Percentiles rank a stretch among this genome's conserved stretches.
Evolutionary conservation across 2,113 vertebrate genomes (phyloP).

Genomic region (Microtus richardsoni): DNA sequence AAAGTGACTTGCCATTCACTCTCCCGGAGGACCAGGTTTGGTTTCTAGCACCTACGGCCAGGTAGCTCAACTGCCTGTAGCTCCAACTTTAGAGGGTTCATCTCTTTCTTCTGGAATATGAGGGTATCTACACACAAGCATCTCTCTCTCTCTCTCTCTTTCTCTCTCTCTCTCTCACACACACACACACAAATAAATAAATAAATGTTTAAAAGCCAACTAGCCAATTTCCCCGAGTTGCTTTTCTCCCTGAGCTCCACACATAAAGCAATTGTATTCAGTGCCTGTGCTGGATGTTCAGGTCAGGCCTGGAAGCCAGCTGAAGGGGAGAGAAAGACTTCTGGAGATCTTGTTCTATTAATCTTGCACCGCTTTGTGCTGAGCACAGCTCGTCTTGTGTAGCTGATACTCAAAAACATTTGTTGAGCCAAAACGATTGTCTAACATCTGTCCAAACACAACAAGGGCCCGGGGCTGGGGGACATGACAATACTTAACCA

Average conservation of each 20-base stretch:
- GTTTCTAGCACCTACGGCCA: neutral
- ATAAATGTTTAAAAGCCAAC: neutral
- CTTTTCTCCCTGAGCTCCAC: constrained; percentile 11
- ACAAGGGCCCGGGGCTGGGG: neutral
- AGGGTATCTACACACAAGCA: neutral
- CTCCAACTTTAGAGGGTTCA: neutral
- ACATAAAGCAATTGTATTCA: neutral
- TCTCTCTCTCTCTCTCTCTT: neutral
- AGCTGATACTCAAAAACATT: neutral
- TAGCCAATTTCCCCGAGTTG: neutral
- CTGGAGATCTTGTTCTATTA: neutral
- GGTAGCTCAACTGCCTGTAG: neutral
- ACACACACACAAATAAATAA: neutral
- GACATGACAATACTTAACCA: neutral
- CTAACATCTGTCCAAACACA: neutral
- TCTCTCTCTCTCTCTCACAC: neutral
- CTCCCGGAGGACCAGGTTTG: neutral
- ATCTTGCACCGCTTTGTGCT: neutral
- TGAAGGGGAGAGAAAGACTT: neutral
- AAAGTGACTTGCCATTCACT: neutral
- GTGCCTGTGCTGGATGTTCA: neutral
- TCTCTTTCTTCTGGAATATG: neutral
- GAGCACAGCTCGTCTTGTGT: neutral
- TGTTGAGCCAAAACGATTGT: neutral
- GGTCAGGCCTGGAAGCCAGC: neutral